Evolutionary conservation across 2,797 vertebrate species (phyloP), one percentile per base, ranked within the genome.

Genomic region (Lepidocolaptes lacrymiger): DNA sequence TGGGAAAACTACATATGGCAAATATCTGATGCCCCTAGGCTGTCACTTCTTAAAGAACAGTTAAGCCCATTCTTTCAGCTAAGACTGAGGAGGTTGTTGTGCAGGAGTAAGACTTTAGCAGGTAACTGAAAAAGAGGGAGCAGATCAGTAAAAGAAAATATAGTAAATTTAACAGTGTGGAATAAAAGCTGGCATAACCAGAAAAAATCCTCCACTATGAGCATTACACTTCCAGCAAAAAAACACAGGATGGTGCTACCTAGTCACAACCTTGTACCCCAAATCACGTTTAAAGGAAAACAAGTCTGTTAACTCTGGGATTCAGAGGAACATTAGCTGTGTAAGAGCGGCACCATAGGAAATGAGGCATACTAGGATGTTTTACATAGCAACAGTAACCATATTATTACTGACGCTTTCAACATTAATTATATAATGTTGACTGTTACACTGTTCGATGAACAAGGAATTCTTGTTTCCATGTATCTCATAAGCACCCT

Each of bases 191-290:
- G 17, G 8, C 12, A 43, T 37, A 69, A 64, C 11, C 13, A 51
- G 64, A 75, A 81, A 81, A 8, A 54, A 69, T 27, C 9, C 14
- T 84, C 24, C 9, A 5, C 52, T 62, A 5, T 12, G 21, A 48
- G 9, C 16, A 36, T 36, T 51, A 27, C 19, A 17, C 7, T 51
- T 19, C 22, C 18, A 69, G 16, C 5, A 69, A 59, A 89, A 67
- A 63, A 36, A 0, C 12, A 26, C 23, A 32, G 14, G 11, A 27
- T 79, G 6, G 8, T 61, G 41, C 13, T 84, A 52, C 32, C 9
- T 54, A 2, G 0, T 62, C 69, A 32, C 5, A 84, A n/a, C 10
- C 7, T 32, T 55, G 22, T 8, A 48, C 1, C 4, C 3, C 0
- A 2, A n/a, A 3, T 56, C 19, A 56, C 3, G 4, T 11, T 46